A percentile compares a stretch with the other conserved stretches of the same genome.
Evolutionary conservation across 2,888 invertebrate genomes (phyloP).

Genomic region (Brenthis ino): DNA sequence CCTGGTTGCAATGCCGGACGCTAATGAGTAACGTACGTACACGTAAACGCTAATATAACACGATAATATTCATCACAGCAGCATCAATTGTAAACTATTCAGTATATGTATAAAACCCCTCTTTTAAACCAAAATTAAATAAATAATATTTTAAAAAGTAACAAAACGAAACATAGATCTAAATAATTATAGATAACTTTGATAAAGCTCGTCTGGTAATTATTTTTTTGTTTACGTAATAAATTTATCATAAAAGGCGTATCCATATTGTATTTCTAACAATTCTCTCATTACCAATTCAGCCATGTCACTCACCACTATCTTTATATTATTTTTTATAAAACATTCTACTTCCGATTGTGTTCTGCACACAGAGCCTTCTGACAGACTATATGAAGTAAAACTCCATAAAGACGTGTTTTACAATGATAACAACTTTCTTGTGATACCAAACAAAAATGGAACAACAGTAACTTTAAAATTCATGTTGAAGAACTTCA

Average conservation of each 20-base stretch:
- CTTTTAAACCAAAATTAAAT: no score
- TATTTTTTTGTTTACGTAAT: background rate
- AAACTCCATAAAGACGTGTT: conserved; percentile 15
- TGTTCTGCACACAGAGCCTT: conserved; percentile 1
- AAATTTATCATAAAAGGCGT: conserved; percentile 14
- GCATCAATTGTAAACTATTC: no score
- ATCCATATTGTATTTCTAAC: background rate
- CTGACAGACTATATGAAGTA: background rate
- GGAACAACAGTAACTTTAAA: conserved; percentile 25
- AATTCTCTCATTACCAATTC: background rate
- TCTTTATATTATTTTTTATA: conserved; percentile 12
- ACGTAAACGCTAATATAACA: no score
- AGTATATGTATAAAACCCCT: no score
- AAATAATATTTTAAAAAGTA: no score
- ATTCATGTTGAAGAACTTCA: conserved; percentile 49
- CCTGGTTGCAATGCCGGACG: no score
- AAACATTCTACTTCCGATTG: conserved; percentile 3
- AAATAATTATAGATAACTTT: no score
- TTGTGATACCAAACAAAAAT: conserved; percentile 12
- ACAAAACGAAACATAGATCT: no score
- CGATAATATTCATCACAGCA: no score
- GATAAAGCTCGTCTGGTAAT: no score
- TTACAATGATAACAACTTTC: background rate
- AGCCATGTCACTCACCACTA: conserved; percentile 18
- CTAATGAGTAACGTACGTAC: no score